These are phyloP conservation scores for Phrynocephalus forsythii DNA, from an alignment of 2,797 vertebrate genomes.

Conservation along the genomic window DNA sequence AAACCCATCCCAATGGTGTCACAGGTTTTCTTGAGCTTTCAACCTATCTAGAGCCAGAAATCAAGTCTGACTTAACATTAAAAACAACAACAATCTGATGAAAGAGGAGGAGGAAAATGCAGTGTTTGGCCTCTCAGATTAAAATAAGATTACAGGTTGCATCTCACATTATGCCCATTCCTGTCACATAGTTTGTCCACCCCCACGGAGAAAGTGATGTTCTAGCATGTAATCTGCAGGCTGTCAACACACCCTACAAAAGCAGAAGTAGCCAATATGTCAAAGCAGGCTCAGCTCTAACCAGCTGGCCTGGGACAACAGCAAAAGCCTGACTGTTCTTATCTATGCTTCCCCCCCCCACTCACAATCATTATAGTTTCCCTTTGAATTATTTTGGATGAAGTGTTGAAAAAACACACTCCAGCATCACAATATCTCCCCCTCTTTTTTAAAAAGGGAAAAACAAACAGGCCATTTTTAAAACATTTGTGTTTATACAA, in stretches of 20 bases:
- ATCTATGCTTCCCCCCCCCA: too few relatives aligned
- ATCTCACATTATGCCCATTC: not conserved
- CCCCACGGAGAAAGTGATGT: not conserved
- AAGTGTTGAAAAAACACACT: constrained; percentile 50
- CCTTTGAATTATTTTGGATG: constrained; percentile 60
- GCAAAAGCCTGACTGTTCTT: too few relatives aligned
- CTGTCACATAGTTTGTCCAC: not conserved
- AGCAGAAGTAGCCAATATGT: too few relatives aligned
- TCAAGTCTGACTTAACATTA: not conserved
- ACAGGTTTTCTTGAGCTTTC: not conserved
- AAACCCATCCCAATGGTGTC: not conserved
- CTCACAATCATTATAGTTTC: constrained; percentile 10
- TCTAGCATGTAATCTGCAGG: not conserved
- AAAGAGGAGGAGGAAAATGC: not conserved
- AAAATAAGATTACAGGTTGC: not conserved
- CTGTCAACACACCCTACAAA: not conserved
- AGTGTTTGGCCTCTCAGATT: not conserved
- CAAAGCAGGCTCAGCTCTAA: too few relatives aligned
- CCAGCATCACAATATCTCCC: constrained; percentile 30
- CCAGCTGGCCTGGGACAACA: too few relatives aligned
- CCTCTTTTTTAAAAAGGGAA: not conserved
- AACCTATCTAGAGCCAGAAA: not conserved
- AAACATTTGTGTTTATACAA: too few relatives aligned
- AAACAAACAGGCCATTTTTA: not conserved
- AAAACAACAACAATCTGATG: not conserved